Evolutionary conservation across 2,113 vertebrate genomes (phyloP), one percentile per base, ranked within the genome.

Genomic region (Aegotheles bennettii): DNA sequence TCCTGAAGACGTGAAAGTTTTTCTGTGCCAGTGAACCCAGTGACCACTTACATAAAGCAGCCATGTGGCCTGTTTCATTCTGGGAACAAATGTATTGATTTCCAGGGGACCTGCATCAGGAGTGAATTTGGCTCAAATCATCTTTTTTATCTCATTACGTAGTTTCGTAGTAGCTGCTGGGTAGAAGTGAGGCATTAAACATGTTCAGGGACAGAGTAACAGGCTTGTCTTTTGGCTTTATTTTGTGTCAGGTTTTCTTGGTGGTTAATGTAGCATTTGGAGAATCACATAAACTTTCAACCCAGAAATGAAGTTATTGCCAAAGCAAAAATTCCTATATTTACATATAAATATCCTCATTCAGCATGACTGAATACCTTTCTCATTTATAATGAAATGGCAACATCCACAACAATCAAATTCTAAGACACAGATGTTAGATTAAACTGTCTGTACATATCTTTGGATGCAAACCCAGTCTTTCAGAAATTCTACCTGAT

Each of bases 321-420:
- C 95, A 96, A 90, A 92, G 94, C 84, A 97, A 97, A 97, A 96
- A 88, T 94, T 94, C 94, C 90, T 95, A 2, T 97, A 97, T 98
- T 98, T 98, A 91, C 97, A 97, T 97, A 97, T 95, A 97, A 98
- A 97, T 97, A 93, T 97, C 92, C 79, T 78, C 94, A 96, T 97
- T 98, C 96, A 93, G 74, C 87, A 88, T 94, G 95, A 98, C 87
- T 96, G 96, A 98, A 95, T 96, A 94, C 71, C 71, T 96, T 97
- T 95, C 85, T 95, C 88, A 95, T 97, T 96, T 96, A 67, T 93
- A 97, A 96, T 73, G 93, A 97, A 95, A 84, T 87, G 86, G 59
- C 94, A 96, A 93, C 93, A 95, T 95, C 63, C 69, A 94, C 14
- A 51, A 88, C 83, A 96, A 97, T 97, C 89, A 96, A 93, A 90